phyloP scores from a whole-genome alignment of 92 coral and sea anemone genomes.

The Nematostella vectensis region DNA sequence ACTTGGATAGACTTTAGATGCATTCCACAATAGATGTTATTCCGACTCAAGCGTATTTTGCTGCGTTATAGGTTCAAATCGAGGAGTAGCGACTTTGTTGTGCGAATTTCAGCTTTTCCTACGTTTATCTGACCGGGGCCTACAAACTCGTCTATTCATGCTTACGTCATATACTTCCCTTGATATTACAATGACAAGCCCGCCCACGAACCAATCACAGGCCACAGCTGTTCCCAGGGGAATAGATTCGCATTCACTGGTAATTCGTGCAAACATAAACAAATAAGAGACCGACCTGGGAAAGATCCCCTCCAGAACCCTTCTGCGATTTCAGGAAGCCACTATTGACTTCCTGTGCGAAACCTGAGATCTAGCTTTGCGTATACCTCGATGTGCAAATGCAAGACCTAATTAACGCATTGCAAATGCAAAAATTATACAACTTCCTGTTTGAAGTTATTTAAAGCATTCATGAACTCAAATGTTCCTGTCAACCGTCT shows the following conservation, averaged over 20 bases:
- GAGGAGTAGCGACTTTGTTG: neutral
- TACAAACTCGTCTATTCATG: conserved; percentile 78
- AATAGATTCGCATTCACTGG: conserved; percentile 62
- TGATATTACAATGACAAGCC: conserved; percentile 51
- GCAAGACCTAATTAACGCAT: neutral
- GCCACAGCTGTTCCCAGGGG: conserved; percentile 65
- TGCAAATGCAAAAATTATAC: neutral
- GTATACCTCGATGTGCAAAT: neutral
- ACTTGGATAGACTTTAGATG: neutral
- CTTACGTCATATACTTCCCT: conserved; percentile 53
- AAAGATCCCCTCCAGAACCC: conserved; percentile 19
- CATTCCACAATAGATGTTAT: neutral
- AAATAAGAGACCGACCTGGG: conserved; percentile 29
- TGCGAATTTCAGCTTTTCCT: conserved; percentile 33
- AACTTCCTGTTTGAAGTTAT: neutral
- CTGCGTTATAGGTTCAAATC: neutral
- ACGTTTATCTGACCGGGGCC: conserved; percentile 71
- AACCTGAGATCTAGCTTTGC: conserved; percentile 3
- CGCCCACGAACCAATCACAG: conserved; percentile 59
- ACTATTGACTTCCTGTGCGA: conserved; percentile 11
- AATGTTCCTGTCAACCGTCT: too few species aligned
- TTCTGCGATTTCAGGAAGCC: conserved; percentile 8
- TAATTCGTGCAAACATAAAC: conserved; percentile 67
- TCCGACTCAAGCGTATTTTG: neutral
- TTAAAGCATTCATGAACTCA: neutral